These are phyloP conservation scores for Agrilus mali DNA, from an alignment of 2,888 invertebrate genomes.

Conservation along the genomic window DNA sequence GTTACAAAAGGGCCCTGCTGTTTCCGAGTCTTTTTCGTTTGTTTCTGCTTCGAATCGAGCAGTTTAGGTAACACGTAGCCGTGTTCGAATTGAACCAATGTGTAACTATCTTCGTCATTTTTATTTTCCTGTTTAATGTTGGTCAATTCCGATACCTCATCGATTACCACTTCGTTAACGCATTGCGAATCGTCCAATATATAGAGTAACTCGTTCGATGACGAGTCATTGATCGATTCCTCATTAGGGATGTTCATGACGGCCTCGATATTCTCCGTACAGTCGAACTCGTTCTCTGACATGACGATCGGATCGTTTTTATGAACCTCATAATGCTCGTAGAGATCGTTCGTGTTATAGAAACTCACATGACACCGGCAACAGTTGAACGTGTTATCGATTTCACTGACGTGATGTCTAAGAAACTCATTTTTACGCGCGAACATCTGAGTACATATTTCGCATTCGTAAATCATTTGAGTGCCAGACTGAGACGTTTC, in stretches of 20 bases:
- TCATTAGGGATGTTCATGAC: conserved; percentile 19
- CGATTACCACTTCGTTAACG: conserved; percentile 28
- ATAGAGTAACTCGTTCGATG: conserved; percentile 24
- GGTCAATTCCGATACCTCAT: conserved; percentile 19
- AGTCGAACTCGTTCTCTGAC: conserved; percentile 9
- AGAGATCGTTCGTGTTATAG: conserved; percentile 23
- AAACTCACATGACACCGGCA: conserved; percentile 27
- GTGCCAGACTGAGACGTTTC: conserved; percentile 4
- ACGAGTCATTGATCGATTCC: conserved; percentile 12
- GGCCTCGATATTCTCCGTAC: conserved; percentile 19
- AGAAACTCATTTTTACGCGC: conserved; percentile 24
- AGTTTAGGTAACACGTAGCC: conserved; percentile 28
- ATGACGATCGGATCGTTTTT: conserved; percentile 14
- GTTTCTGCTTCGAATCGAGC: conserved; percentile 13
- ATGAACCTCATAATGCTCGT: conserved; percentile 27
- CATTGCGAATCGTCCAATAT: conserved; percentile 28
- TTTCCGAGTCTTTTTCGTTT: conserved; percentile 14
- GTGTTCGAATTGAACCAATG: conserved; percentile 29
- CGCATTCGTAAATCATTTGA: conserved; percentile 24
- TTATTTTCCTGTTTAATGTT: conserved; percentile 5
- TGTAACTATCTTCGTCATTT: conserved; percentile 13
- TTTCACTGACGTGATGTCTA: conserved; percentile 25
- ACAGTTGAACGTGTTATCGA: conserved; percentile 23
- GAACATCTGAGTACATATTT: conserved; percentile 27
- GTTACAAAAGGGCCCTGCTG: background rate